Percentiles rank a stretch among this genome's conserved stretches.
Conservation (phyloP, 2,113 vertebrate species). For the Sander lucioperca region DNA sequence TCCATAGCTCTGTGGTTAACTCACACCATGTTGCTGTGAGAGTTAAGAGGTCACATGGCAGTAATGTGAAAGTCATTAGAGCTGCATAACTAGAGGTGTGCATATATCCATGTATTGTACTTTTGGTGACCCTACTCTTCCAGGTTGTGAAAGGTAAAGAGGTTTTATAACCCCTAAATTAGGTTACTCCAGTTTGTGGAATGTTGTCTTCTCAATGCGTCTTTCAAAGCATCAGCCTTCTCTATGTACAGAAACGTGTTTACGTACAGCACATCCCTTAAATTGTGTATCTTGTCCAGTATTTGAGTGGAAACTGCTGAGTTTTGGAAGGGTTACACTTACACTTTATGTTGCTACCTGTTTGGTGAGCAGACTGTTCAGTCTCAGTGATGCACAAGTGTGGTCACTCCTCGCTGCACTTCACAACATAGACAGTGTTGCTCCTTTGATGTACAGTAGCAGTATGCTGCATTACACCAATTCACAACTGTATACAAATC, state of each 20-base stretch:
- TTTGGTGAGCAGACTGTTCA: neutral
- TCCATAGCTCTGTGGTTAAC: neutral
- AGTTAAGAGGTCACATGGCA: neutral
- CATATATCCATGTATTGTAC: neutral
- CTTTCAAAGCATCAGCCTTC: neutral
- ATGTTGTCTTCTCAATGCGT: neutral
- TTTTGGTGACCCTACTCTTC: neutral
- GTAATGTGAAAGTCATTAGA: neutral
- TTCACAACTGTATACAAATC: conserved; percentile 1
- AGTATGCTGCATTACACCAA: neutral
- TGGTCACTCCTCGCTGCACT: neutral
- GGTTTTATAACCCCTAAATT: neutral
- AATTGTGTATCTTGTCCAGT: neutral
- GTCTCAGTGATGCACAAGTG: neutral
- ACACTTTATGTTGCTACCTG: neutral
- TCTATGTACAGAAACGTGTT: neutral
- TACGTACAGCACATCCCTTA: neutral
- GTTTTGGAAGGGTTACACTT: neutral
- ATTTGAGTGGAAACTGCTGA: neutral
- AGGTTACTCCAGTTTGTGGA: neutral
- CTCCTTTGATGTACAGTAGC: neutral
- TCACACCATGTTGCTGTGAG: neutral
- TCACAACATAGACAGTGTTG: neutral
- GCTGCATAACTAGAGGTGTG: neutral
- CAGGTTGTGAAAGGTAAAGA: neutral